Evolutionary conservation across 2,888 invertebrate species (phyloP).

Genomic region (Ellobium chinense): DNA sequence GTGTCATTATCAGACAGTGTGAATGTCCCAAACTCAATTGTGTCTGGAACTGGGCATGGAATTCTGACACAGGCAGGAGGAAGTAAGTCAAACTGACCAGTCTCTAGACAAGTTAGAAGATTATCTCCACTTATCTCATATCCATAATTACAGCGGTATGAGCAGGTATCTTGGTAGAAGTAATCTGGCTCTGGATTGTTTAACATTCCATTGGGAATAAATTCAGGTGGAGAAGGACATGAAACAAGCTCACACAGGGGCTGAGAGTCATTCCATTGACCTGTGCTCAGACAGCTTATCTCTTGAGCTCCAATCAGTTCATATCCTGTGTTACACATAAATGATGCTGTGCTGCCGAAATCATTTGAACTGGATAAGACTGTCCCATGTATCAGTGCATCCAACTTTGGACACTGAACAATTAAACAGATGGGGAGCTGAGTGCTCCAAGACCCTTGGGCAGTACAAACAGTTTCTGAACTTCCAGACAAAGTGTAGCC

Average conservation of each 20-base stretch:
- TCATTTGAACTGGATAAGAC: neutral
- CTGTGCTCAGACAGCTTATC: constrained; percentile 84
- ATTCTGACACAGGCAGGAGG: constrained; percentile 55
- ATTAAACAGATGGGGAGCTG: constrained; percentile 60
- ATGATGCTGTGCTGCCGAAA: constrained; percentile 34
- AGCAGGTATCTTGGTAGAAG: constrained; percentile 20
- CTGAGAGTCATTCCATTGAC: constrained; percentile 82
- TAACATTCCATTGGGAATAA: constrained; percentile 46
- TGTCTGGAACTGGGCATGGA: constrained; percentile 49
- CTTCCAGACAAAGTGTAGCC: constrained; percentile 65
- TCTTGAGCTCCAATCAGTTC: neutral
- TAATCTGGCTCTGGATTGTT: constrained; percentile 30
- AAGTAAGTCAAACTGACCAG: constrained; percentile 58
- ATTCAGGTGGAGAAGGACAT: constrained; percentile 52
- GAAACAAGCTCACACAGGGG: constrained; percentile 59
- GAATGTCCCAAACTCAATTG: constrained; percentile 46
- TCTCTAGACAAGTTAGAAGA: constrained; percentile 54
- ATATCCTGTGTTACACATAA: constrained; percentile 32
- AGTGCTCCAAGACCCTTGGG: constrained; percentile 69
- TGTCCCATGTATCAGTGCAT: constrained; percentile 8
- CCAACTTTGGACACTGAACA: constrained; percentile 30
- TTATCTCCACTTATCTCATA: constrained; percentile 51
- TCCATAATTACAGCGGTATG: constrained; percentile 50
- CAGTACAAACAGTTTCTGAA: constrained; percentile 59
- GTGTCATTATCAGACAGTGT: constrained; percentile 48